phyloP scores from a whole-genome alignment of 2,888 invertebrate species.

The Nomada hirtipes region DNA sequence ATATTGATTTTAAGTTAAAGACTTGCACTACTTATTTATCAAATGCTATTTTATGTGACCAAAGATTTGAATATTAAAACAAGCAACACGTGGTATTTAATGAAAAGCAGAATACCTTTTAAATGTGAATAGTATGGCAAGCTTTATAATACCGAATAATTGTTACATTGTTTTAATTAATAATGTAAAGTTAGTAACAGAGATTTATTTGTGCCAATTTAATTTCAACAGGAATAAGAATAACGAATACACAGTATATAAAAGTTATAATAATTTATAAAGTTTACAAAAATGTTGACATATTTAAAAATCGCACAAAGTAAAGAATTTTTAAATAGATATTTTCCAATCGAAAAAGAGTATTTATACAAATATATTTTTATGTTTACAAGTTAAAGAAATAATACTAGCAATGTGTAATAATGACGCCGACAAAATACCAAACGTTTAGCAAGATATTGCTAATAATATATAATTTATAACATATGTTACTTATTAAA shows the following conservation, averaged over 20 bases:
- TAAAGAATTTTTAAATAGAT: conserved; percentile 37
- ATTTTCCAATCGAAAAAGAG: conserved; percentile 32
- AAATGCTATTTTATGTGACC: conserved; percentile 49
- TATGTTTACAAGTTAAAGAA: conserved; percentile 28
- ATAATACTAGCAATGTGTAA: conserved; percentile 4
- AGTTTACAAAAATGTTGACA: conserved; percentile 62
- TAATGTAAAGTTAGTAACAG: conserved; percentile 14
- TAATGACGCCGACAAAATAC: conserved; percentile 30
- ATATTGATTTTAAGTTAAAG: conserved; percentile 11
- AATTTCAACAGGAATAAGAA: conserved; percentile 49
- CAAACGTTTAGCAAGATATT: conserved; percentile 11
- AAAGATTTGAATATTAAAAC: conserved; percentile 54
- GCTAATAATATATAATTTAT: conserved; percentile 28
- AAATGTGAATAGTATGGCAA: conserved; percentile 32
- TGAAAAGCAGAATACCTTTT: conserved; percentile 30
- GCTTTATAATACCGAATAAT: conserved; percentile 46
- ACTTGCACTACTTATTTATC: conserved; percentile 24
- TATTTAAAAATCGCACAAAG: conserved; percentile 52
- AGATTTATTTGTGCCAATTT: conserved; percentile 64
- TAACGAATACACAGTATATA: conserved; percentile 52
- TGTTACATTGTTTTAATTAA: conserved; percentile 55
- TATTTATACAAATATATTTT: conserved; percentile 46
- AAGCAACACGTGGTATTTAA: conserved; percentile 22
- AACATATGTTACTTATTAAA: conserved; percentile 38
- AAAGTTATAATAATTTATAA: conserved; percentile 64